These are phyloP conservation scores for Osmoderma eremita DNA, from an alignment of 2,888 invertebrate species.

Conservation along the genomic window DNA sequence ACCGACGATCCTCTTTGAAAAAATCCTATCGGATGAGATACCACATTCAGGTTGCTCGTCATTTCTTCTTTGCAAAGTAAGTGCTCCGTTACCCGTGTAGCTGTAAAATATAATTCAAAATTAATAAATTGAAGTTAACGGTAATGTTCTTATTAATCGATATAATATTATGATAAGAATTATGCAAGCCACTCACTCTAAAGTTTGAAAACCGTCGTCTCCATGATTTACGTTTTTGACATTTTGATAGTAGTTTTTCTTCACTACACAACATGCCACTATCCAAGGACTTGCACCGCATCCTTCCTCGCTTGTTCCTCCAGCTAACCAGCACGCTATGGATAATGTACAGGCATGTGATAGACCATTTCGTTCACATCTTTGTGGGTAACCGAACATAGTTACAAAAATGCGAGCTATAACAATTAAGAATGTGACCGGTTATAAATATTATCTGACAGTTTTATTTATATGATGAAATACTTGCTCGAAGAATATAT, in stretches of 20 bases:
- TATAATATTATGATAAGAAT: too few relatives aligned
- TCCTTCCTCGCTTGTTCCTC: conserved; percentile 73
- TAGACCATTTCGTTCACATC: conserved; percentile 68
- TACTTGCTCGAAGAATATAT: too few relatives aligned
- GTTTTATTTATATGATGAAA: neutral
- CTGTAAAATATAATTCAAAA: conserved; percentile 17
- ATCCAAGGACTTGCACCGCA: conserved; percentile 77
- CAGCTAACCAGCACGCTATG: conserved; percentile 79
- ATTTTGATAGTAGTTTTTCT: conserved; percentile 51
- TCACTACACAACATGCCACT: conserved; percentile 75
- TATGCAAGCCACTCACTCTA: conserved; percentile 51
- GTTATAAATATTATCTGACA: too few relatives aligned
- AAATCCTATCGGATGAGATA: conserved; percentile 67
- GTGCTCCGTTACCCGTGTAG: conserved; percentile 37
- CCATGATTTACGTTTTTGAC: conserved; percentile 30
- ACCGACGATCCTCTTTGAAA: conserved; percentile 83
- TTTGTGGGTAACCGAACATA: conserved; percentile 69
- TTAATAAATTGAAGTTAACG: too few relatives aligned
- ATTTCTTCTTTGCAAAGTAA: conserved; percentile 55
- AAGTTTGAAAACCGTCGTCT: conserved; percentile 44
- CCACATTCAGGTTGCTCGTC: conserved; percentile 72
- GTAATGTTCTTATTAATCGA: too few relatives aligned
- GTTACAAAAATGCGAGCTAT: conserved; percentile 67
- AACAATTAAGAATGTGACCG: conserved; percentile 25
- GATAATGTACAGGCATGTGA: conserved; percentile 76